Evolutionary conservation across 2,888 invertebrate species (phyloP).

Genomic region (Pollenia angustigena): DNA sequence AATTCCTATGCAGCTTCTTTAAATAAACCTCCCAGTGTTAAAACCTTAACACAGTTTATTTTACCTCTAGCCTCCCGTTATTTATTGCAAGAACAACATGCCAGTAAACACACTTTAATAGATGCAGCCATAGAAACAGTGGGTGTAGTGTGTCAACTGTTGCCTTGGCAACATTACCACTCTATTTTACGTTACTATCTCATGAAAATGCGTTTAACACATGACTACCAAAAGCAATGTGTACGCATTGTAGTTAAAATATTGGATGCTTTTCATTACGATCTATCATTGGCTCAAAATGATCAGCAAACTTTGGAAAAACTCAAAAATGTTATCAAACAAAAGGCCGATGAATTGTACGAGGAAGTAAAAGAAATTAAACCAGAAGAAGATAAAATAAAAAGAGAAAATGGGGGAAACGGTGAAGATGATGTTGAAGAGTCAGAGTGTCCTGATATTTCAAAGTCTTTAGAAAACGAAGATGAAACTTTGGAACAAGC

Average conservation of each 20-base stretch:
- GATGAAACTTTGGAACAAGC: conserved; percentile 54
- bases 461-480: conserved; percentile 83
- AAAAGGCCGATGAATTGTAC: conserved; percentile 76
- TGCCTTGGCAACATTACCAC: conserved; percentile 96
- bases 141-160: conserved; percentile 89
- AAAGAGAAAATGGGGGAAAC: conserved; percentile 75
- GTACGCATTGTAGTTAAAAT: conserved; percentile 91
- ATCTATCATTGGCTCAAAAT: conserved; percentile 88
- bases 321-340: conserved; percentile 70
- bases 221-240: conserved; percentile 92
- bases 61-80: conserved; percentile 93
- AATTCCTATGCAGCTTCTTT: conserved; percentile 87
- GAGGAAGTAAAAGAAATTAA: conserved; percentile 77
- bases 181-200: conserved; percentile 92
- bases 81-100: conserved; percentile 90
- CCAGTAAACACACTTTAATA: conserved; percentile 91
- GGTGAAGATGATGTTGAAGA: conserved; percentile 73
- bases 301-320: conserved; percentile 76
- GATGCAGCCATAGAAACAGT: conserved; percentile 94
- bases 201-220: conserved; percentile 88
- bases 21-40: conserved; percentile 86
- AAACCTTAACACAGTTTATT: conserved; percentile 92
- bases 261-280: conserved; percentile 96
- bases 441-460: conserved; percentile 78
- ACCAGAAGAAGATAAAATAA: conserved; percentile 79